Base-by-base conservation (phyloP, 2,888 invertebrate genomes). In the Atethmia centrago region DNA sequence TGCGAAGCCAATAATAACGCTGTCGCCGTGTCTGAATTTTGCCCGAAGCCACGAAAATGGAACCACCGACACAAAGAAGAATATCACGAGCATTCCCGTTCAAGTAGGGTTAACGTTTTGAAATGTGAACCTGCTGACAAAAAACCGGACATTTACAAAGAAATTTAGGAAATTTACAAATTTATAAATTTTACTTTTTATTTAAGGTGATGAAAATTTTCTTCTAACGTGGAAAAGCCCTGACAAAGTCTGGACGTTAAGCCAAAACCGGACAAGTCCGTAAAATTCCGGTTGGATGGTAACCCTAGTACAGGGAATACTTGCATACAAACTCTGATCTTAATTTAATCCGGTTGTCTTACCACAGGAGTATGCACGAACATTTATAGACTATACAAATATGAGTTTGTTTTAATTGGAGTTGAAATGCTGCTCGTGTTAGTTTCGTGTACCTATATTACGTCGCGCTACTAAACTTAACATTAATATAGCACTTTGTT, bases 341-440 rank as follows among this genome's bases (percentile, higher is more conserved):
- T 68, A 73, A 68, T 78, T 73, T 86, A 83, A 86, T 80, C 84
- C 79, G 40, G 28, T 47, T 69, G 53, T 64, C 53, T 56, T 31
- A 56, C 55, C 76, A 47, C 63, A 71, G n/a, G 40, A 49, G 42
- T 45, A 55, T 66, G 70, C 71, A 69, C 21, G 64, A 68, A 67
- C 78, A 75, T 72, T 74, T 68, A 72, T 73, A 58, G 51, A 56
- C 71, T 25, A 71, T 31, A 71, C 71, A 71, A 72, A 71, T 67
- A 70, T 59, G 42, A 69, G 55, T 77, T 68, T 56, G 65, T 72
- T 74, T 77, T 77, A 79, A 83, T 79, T 71, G 77, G 45, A 80
- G 77, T 84, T 83, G 51, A 72, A 85, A 77, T 63, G 70, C 71
- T 69, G 66, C 70, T 64, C 53, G 25, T 31, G 58, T 55, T 74